Evolutionary conservation across 2,888 invertebrate species (phyloP), one percentile per base, ranked within the genome.

Genomic region (Scaptomyza polygonia): DNA sequence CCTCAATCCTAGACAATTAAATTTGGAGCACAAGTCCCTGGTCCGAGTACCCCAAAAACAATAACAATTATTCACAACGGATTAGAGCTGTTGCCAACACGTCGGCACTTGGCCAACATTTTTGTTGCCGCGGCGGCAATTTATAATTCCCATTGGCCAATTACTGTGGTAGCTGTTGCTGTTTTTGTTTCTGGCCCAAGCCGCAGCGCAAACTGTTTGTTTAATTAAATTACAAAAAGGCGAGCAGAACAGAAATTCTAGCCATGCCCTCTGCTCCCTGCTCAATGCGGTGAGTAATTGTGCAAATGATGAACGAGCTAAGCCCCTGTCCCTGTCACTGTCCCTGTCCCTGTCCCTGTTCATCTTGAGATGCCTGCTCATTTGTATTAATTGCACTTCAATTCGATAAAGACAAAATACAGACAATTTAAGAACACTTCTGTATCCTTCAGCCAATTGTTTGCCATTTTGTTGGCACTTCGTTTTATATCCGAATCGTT

Each of bases 21-120:
- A 77, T 84, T 72, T 56, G 30, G 78, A 72, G 58, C 51, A 43
- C 21, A 43, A 71, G 29, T 42, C 27, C 49, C 54, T 34, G 12
- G 39, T 34, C 39, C 53, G 51, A 54, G 64, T 30, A 29, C 64
- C 64, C 84, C 84, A 77, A 58, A 82, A 86, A 84, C 87, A 68
- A 86, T 86, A 77, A 81, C 88, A 84, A 88, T 84, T 84, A 88
- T 84, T 88, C 87, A 81, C 76, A 78, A 75, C 71, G 88, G 88
- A 87, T 84, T 84, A 72, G 65, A 73, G 70, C 68, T 84, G 84
- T 84, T 81, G 77, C 67, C 85, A 77, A 77, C 78, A 86, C 69
- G 78, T 80, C 86, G 80, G 56, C 84, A 88, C 80, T 76, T 86
- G 83, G 75, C 63, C 58, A 65, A 62, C 65, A 78, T 66, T 81